Evolutionary conservation across 2,113 vertebrate species (phyloP).

Genomic region (Nipponia nippon): DNA sequence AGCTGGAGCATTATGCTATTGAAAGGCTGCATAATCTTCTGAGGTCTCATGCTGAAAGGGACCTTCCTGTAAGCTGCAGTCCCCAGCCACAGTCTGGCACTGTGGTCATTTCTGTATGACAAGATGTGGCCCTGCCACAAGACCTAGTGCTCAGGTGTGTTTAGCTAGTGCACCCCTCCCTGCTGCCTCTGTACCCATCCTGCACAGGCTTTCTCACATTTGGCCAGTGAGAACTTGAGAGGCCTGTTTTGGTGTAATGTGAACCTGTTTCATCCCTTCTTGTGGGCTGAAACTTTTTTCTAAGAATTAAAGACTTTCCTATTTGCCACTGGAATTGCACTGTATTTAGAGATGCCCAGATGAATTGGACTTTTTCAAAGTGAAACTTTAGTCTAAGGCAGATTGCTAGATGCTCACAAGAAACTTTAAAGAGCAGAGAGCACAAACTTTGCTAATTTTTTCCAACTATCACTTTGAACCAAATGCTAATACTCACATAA

Average conservation of each 20-base stretch:
- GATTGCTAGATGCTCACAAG: neutral
- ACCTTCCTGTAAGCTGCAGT: neutral
- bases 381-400: neutral
- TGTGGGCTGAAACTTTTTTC: neutral
- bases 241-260: neutral
- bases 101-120: neutral
- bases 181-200: neutral
- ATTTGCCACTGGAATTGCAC: neutral
- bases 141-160: neutral
- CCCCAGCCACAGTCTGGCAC: rapidly evolving
- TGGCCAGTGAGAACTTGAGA: neutral
- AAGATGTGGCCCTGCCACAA: rapidly evolving
- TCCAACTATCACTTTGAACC: neutral
- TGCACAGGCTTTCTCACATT: neutral
- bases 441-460: neutral
- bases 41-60: neutral
- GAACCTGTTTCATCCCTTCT: neutral
- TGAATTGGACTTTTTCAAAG: neutral
- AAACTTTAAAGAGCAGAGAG: neutral
- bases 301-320: neutral
- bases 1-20: neutral
- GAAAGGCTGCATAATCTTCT: neutral
- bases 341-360: neutral
- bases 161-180: neutral
- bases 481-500: neutral